Evolutionary conservation across 2,888 invertebrate species (phyloP).

Genomic region (Drosophila infuscata): DNA sequence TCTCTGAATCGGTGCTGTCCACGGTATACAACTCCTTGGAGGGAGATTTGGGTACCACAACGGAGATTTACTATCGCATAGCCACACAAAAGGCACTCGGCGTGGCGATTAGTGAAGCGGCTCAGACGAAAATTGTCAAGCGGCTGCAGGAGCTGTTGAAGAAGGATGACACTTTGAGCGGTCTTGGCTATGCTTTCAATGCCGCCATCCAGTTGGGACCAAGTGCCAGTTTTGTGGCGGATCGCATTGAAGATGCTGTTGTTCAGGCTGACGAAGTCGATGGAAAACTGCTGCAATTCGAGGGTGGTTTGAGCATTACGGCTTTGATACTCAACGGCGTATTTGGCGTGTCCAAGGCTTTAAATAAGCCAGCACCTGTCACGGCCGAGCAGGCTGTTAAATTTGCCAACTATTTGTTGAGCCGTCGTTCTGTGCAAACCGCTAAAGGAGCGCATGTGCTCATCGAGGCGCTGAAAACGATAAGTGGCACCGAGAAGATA

Average conservation of each 20-base stretch:
- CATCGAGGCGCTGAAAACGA: constrained; percentile 90
- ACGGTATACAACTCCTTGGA: constrained; percentile 87
- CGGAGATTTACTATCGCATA: constrained; percentile 91
- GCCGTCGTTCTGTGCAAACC: constrained; percentile 94
- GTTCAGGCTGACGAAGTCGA: constrained; percentile 98
- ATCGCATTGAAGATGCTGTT: constrained; percentile 95
- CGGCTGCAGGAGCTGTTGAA: constrained; percentile 91
- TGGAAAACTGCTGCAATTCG: constrained; percentile 94
- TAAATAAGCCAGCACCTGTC: constrained; percentile 89
- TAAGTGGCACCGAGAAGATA: constrained; percentile 88
- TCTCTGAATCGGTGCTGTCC: constrained; percentile 86
- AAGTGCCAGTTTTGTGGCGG: constrained; percentile 88
- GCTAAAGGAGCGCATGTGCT: constrained; percentile 93
- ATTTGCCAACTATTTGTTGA: constrained; percentile 95
- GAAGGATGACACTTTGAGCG: constrained; percentile 92
- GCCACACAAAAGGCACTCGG: constrained; percentile 89
- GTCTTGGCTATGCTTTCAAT: constrained; percentile 93
- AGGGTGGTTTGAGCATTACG: constrained; percentile 94
- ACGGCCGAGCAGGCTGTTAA: constrained; percentile 93
- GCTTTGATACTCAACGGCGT: constrained; percentile 88
- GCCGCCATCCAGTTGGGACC: constrained; percentile 90
- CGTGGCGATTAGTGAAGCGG: constrained; percentile 88
- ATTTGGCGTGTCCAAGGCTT: constrained; percentile 87
- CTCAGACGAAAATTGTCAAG: constrained; percentile 89
- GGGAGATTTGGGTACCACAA: constrained; percentile 88